Base-by-base conservation (phyloP, 1,140 invertebrate species). In the Trichonephila clavata region DNA sequence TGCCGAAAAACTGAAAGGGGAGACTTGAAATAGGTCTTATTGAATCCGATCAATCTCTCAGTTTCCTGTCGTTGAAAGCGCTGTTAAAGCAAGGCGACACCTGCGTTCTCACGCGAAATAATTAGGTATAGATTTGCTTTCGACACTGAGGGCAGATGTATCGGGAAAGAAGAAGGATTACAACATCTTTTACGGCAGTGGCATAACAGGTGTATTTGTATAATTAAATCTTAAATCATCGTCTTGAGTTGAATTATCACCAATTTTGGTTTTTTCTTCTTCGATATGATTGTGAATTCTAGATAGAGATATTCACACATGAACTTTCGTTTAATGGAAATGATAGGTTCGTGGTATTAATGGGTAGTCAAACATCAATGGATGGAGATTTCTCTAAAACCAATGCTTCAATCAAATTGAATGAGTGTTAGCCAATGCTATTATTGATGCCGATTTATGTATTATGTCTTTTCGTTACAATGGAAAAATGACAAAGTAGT, bases 91-190 rank as follows among this genome's bases (percentile, higher is more conserved):
- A 24, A 24, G 39, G n/a, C 7, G 81, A 84, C 81, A 84, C 81
- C 81, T 84, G 81, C 50, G 43, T 60, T 7, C 83, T 57, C 20
- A 16, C 14, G 83, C 59, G 13, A 60, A 84, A 84, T 60, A 27
- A 84, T 59, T 84, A 8, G 21, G 57, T 24, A 39, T 84, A 60
- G 57, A 27, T 24, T 6, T 2, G 83, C 32, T 84, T 21, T 57
- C 83, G 24, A 84, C 71, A 77, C 43, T 50, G 57, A 59, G 8
- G 16, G 83, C 83, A 84, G 83, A 84, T 84, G 83, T 50, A n/a
- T 84, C 50, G 50, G 24, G 57, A n/a, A 24, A 18, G 32, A 84
- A 27, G 83, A 60, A 24, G 59, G 83, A 84, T 84, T 24, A 50
- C 83, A 57, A n/a, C 50, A 57, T 43, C 43, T 24, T 50, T 50